Conservation (phyloP, 2,113 vertebrate species). For the Sialia sialis region DNA sequence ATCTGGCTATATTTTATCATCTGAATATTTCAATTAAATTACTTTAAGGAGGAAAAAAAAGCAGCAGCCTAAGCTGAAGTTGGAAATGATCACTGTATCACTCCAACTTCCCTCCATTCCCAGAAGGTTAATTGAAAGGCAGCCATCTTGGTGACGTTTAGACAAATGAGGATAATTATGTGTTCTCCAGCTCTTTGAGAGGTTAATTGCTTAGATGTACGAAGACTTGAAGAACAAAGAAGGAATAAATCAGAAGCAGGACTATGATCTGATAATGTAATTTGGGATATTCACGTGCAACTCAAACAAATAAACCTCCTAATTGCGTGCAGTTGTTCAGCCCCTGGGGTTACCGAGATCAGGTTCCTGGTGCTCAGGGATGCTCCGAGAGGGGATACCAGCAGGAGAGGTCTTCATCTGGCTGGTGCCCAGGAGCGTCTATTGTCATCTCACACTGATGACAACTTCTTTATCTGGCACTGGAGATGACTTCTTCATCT, state of each 20-base stretch:
- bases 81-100: constrained; percentile 81
- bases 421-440: background rate
- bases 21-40: constrained; percentile 79
- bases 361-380: background rate
- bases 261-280: constrained; percentile 75
- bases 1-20: constrained; percentile 72
- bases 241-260: constrained; percentile 77
- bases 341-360: background rate
- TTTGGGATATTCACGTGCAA: constrained; percentile 71
- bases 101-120: constrained; percentile 76
- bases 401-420: background rate
- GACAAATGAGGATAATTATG: constrained; percentile 84
- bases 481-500: background rate
- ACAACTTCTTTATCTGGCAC: background rate
- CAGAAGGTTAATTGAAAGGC: constrained; percentile 84
- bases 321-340: constrained; percentile 49
- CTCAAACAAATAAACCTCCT: constrained; percentile 77
- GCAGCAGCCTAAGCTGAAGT: constrained; percentile 60
- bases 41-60: constrained; percentile 48
- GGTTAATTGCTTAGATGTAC: constrained; percentile 83
- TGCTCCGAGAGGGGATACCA: background rate
- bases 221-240: constrained; percentile 79
- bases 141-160: constrained; percentile 80
- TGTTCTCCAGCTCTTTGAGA: constrained; percentile 79
- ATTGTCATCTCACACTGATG: background rate